Percentiles rank a stretch among this genome's conserved stretches.
These are phyloP conservation scores for Heteronetta atricapilla DNA, from an alignment of 2,113 vertebrate genomes.

Conservation along the genomic window DNA sequence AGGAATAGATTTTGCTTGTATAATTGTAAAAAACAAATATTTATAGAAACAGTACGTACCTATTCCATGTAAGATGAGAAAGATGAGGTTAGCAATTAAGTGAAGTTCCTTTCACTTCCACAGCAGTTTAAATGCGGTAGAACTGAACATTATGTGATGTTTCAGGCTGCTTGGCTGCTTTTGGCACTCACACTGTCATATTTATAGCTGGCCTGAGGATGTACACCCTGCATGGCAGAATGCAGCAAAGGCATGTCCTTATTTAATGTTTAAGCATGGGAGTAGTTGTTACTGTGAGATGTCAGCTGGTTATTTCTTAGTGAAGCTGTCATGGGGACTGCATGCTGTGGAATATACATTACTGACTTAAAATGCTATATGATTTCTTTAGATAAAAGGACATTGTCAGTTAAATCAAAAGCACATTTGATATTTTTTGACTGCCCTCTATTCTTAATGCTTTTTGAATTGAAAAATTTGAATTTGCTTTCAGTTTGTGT, in stretches of 20 bases:
- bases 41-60: not conserved
- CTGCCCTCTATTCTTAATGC: not conserved
- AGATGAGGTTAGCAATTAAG: not conserved
- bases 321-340: not conserved
- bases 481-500: not conserved
- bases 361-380: not conserved
- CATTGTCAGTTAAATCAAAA: not conserved
- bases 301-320: not conserved
- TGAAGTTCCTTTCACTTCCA: not conserved
- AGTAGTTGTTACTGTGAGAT: slow-evolving; percentile 3
- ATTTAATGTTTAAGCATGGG: not conserved
- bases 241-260: not conserved
- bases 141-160: not conserved
- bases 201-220: slow-evolving; percentile 58
- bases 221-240: not conserved
- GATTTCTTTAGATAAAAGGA: slow-evolving; percentile 13
- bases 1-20: not conserved
- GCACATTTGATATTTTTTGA: not conserved
- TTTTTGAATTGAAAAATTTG: not conserved
- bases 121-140: not conserved
- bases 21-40: not conserved
- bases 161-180: slow-evolving; percentile 6
- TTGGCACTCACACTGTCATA: not conserved
- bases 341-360: not conserved
- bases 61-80: not conserved